Percentiles rank a stretch among this genome's conserved stretches.
These are phyloP conservation scores for Raja brachyura DNA, from an alignment of 2,113 vertebrate species.

Conservation along the genomic window DNA sequence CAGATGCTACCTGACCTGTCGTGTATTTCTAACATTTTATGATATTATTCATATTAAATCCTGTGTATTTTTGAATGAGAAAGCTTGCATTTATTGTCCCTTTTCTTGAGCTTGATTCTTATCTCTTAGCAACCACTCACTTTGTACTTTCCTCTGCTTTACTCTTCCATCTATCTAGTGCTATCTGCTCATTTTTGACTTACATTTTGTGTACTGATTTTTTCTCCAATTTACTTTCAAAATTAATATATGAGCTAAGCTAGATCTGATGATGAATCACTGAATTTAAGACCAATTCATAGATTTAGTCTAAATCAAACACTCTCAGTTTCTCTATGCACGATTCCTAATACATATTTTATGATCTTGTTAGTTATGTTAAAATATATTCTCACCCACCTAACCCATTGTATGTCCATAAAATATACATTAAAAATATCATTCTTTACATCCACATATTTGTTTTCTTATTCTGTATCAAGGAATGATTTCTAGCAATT, in stretches of 20 bases:
- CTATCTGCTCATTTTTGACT: neutral
- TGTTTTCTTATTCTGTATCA: neutral
- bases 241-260: neutral
- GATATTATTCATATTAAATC: no score
- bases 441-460: neutral
- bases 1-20: no score
- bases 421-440: neutral
- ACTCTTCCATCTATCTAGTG: neutral
- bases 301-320: neutral
- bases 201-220: neutral
- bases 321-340: neutral
- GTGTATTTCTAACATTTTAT: no score
- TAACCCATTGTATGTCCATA: neutral
- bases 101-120: neutral
- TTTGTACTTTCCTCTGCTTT: neutral
- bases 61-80: no score
- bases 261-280: neutral
- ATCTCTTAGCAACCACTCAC: neutral
- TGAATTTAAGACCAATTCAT: neutral
- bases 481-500: neutral
- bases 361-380: neutral
- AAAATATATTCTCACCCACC: neutral
- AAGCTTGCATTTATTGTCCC: neutral
- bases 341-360: neutral
- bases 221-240: neutral